phyloP scores from a whole-genome alignment of 2,113 vertebrate species.

The Laticauda laticaudata region DNA sequence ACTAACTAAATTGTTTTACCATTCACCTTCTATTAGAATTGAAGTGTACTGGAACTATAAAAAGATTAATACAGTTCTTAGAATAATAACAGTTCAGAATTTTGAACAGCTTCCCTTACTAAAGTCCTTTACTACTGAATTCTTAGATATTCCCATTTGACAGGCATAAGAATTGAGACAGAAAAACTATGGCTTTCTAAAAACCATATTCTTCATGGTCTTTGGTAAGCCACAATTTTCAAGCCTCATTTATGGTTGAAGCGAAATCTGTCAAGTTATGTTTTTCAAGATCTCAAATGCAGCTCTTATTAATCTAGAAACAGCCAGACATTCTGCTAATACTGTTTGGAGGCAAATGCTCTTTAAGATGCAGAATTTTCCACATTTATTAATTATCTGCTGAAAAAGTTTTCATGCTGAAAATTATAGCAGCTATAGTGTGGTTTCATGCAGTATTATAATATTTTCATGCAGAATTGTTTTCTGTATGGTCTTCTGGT shows the following conservation, averaged over 20 bases:
- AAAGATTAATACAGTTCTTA: neutral
- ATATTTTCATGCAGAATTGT: slow-evolving; percentile 9
- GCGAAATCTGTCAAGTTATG: neutral
- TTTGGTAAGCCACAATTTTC: neutral
- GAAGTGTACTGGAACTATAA: neutral
- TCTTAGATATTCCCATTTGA: neutral
- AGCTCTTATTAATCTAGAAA: neutral
- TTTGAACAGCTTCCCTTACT: neutral
- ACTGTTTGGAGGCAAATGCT: neutral
- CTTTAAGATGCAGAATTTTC: neutral
- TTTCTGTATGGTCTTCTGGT: slow-evolving; percentile 55
- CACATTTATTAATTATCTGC: neutral
- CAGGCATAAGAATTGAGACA: neutral
- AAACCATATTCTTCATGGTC: neutral
- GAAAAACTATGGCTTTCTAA: neutral
- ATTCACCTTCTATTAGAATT: neutral
- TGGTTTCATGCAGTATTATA: neutral
- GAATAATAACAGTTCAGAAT: neutral
- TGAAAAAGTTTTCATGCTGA: neutral
- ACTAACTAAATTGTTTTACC: neutral
- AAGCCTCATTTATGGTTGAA: neutral
- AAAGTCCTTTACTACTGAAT: neutral
- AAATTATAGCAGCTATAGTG: neutral
- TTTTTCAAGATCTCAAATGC: neutral
- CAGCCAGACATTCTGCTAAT: neutral